phyloP scores from a whole-genome alignment of 2,113 vertebrate genomes.

The Bettongia penicillata region DNA sequence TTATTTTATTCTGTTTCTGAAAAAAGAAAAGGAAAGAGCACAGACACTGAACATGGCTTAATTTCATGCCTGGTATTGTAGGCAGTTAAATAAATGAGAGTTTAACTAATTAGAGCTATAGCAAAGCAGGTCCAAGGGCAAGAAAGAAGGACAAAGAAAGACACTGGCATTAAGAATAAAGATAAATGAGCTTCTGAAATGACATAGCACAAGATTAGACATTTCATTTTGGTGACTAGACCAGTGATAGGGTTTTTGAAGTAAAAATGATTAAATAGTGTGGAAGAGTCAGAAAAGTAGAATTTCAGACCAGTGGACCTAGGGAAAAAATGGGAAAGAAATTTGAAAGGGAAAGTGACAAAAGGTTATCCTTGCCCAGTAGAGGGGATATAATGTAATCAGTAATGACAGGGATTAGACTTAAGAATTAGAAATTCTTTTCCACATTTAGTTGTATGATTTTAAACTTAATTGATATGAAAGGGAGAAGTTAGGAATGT shows the following conservation, averaged over 20 bases:
- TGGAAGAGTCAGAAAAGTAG: not conserved
- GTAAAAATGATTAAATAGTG: not conserved
- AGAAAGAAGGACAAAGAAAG: not conserved
- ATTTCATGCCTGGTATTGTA: not conserved
- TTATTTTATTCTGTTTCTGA: not conserved
- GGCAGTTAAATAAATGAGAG: not conserved
- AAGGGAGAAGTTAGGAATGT: not conserved
- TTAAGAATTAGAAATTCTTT: not conserved
- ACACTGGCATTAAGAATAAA: not conserved
- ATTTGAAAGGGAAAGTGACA: not conserved
- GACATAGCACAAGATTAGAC: not conserved
- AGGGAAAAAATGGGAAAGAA: not conserved
- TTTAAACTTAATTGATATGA: not conserved
- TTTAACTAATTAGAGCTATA: not conserved
- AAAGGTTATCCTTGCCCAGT: not conserved
- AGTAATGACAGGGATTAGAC: not conserved
- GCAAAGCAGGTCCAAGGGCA: not conserved
- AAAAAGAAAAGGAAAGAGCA: not conserved
- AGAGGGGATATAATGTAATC: not conserved
- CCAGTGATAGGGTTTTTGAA: not conserved
- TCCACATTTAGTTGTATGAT: not conserved
- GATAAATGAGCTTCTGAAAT: not conserved
- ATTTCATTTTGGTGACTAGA: not conserved
- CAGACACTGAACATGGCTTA: not conserved
- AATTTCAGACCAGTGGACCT: not conserved